Base-by-base conservation (phyloP, 2,888 invertebrate species). In the Drosophila koepferae region DNA sequence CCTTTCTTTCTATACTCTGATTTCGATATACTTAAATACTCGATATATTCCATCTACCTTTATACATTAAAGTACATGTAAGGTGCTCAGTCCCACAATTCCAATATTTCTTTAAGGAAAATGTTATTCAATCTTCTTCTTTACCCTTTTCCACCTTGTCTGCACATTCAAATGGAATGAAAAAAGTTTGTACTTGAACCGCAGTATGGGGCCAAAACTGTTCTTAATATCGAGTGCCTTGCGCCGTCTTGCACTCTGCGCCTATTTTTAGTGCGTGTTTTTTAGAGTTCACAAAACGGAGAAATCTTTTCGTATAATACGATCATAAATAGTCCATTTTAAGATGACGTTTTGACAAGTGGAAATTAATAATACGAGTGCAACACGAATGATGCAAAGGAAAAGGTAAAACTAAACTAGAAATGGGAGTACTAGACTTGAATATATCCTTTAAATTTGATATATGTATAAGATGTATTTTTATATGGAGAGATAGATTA, bases 141-240 rank as follows among this genome's bases (percentile, higher is more conserved):
- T 10, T 40, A 18, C 38, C 23, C 28, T 34, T 8, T 71, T 0
- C 43, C 63, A 63, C 63, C 63, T 72, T 72, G 44, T 23, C 49
- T 20, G 34, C 12, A 41, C 14, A 38, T 31, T 10, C 10, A 31
- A 6, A 10, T 2, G 10, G 5, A 31, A 49, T 36, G 44, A 53
- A 56, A 36, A 48, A 31, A 34, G 23, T 46, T 23, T 67, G 38
- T 38, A 8, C 28, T 38, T 38, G 38, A 34, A 7, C 80, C 87
- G 83, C 88, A 69, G 90, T 89, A 87, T 87, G 87, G 87, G 90
- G 87, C 77, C 87, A 87, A 78, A 38, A 73, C 71, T 78, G 80
- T 77, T 76, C 79, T 69, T 49, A 46, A 69, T 72, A 60, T 68
- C 65, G 63, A 64, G 63, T 78, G 84, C 41, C 48, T 31, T 51